Base-by-base conservation (phyloP, 2,113 vertebrate genomes). In the Elgaria multicarinata region DNA sequence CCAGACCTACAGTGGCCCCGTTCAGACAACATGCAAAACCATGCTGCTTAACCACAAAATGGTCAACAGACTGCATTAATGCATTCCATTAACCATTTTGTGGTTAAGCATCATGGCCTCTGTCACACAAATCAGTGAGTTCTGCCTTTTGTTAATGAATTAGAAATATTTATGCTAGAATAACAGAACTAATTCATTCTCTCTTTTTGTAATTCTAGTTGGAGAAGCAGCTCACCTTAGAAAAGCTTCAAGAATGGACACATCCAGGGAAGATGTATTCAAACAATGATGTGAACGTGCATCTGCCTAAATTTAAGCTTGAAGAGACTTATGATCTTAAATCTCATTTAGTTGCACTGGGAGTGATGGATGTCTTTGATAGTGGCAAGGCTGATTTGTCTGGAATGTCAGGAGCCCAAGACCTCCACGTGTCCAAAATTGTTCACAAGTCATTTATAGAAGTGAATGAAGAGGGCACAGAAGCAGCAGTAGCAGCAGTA, bases 391-490 rank as follows among this genome's bases (percentile, higher is more conserved):
- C 99, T 9, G 97, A 99, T 94, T 96, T 99, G 92, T 98, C 98
- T 0, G 98, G 98, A 46, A 99, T 99, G 96, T 98, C 97, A 39
- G 97, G 94, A 39, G 46, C 95, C 28, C 79, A 46, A 0, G 96
- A 97, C 50, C 97, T 99, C 88, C 98, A 95, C 86, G 91, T 99
- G 85, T 99, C 99, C 1, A 94, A 97, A 46, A 95, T 99, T 89
- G 94, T 97, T 66, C 99, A 99, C 95, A 99, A 98, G 94, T 97
- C 98, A 85, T 99, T 98, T 44, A 97, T 98, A 50, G 99, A 99
- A 84, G 98, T 99, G 91, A 99, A 99, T 0, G 99, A 99, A 95
- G 98, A 99, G 89, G 99, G 98, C 33, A 99, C 98, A 0, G 98
- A 99, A 94, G 99, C 99, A 0, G 98, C 98, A 0, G 98, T 98